Base-by-base conservation (phyloP, 2,113 vertebrate genomes). In the Xiphophorus hellerii region DNA sequence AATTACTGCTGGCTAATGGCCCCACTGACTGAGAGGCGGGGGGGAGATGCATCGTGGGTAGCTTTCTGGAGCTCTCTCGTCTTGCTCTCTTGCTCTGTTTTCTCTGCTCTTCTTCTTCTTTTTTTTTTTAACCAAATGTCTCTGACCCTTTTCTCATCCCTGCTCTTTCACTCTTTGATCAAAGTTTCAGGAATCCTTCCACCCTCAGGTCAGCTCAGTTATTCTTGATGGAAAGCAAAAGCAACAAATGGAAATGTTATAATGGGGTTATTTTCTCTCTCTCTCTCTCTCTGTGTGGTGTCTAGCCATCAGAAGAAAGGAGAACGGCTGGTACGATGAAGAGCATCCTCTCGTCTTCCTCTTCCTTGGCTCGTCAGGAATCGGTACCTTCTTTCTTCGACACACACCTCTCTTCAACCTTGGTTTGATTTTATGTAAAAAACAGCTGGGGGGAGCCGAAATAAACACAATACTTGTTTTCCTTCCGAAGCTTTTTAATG, bases 301-400 rank as follows among this genome's bases (percentile, higher is more conserved):
- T 73, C 0, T 88, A 99, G 97, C 97, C 1, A 97, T 99, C 90
- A 96, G 98, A 87, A 96, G 97, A 87, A 99, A 98, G 90, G 97
- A 99, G 90, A 99, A 99, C n/a, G 98, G 98, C 74, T 99, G 98
- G 98, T 98, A 98, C 0, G 96, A 99, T 1, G 97, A 99, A 93
- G 97, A 99, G 82, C 98, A 99, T 89, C 98, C 98, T 0, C 94
- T 99, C 29, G 98, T 99, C 68, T 98, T 99, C 89, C 96, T 99
- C 74, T 99, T 99, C 92, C 92, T 99, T 65, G 97, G 98, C 84
- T 99, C 98, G 0, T 99, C 97, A 3, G 98, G 97, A 93, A 98
- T 99, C 77, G 98, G 98, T 99, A 97, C 96, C 1, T 75, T 35
- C 35, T 0, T 20, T 71, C 42, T 25, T 80, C 81, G 66, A 65